Evolutionary conservation across 1,140 invertebrate species (phyloP).

Genomic region (Lordiphosa mommai): DNA sequence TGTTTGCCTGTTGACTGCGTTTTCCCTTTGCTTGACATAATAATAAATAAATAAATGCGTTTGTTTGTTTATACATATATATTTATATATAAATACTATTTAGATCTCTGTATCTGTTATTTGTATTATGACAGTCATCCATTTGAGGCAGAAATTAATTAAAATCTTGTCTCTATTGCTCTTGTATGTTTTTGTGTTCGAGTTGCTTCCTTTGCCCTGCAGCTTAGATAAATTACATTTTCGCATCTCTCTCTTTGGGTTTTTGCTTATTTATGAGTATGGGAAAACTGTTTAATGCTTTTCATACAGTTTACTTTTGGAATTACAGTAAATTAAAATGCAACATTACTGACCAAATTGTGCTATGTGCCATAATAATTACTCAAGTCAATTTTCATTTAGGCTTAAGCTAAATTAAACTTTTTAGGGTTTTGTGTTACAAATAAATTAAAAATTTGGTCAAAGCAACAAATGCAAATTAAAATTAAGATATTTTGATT

Average conservation of each 20-base stretch:
- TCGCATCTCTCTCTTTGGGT: background rate
- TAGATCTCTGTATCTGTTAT: constrained; percentile 30
- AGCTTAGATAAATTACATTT: constrained; percentile 49
- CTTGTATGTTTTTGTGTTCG: background rate
- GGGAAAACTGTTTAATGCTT: constrained; percentile 38
- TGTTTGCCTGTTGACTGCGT: constrained; percentile 47
- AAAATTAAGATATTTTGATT: no score
- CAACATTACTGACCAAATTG: background rate
- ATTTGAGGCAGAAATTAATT: constrained; percentile 67
- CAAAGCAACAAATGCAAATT: no score
- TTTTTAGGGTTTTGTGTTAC: no score
- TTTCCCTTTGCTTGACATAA: constrained; percentile 19
- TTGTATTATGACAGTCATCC: constrained; percentile 67
- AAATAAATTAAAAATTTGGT: no score
- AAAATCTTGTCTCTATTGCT: constrained; percentile 43
- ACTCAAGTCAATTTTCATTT: no score
- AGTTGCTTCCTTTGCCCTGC: constrained; percentile 33
- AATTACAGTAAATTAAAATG: constrained; percentile 17
- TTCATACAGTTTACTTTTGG: constrained; percentile 13
- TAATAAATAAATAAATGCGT: constrained; percentile 51
- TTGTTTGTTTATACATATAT: no score
- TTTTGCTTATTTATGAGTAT: constrained; percentile 16
- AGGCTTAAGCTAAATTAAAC: no score
- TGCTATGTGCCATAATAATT: no score
- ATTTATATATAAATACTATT: no score